A percentile compares a stretch with the other conserved stretches of the same genome.
Evolutionary conservation across 2,797 vertebrate species (phyloP).

Genomic region (Avahi laniger): DNA sequence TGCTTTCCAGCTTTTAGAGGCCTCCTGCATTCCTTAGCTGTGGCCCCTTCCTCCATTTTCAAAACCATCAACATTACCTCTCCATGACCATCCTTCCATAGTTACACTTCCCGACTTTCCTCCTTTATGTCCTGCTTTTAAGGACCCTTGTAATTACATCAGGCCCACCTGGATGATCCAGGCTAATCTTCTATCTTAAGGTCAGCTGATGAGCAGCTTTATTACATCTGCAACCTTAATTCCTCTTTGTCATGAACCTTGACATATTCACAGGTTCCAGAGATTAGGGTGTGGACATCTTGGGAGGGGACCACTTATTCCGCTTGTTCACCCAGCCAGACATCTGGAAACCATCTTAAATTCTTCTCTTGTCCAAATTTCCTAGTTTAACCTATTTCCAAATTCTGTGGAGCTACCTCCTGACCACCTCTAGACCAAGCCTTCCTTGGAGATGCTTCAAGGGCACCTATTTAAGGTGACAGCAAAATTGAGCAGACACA

Average conservation of each 20-base stretch:
- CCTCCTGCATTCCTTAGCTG: too few relatives aligned
- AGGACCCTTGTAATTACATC: neutral
- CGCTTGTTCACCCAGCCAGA: neutral
- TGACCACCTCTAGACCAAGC: neutral
- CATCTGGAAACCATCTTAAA: neutral
- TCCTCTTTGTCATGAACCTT: neutral
- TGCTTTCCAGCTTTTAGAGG: neutral
- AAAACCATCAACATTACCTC: neutral
- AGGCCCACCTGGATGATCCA: neutral
- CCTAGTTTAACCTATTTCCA: neutral
- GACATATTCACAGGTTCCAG: neutral
- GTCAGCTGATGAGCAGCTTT: neutral
- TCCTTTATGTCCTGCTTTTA: neutral
- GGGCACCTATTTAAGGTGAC: neutral
- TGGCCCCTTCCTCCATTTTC: neutral
- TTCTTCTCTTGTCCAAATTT: neutral
- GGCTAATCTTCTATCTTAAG: neutral
- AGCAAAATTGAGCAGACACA: neutral
- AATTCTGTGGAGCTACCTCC: neutral
- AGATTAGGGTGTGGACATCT: neutral
- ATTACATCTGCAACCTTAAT: neutral
- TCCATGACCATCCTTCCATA: fast-evolving
- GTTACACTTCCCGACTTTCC: neutral
- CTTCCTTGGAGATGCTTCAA: neutral
- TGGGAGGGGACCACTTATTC: neutral